phyloP scores from a whole-genome alignment of 1,140 invertebrate genomes.

The Tetramorium alpestre region DNA sequence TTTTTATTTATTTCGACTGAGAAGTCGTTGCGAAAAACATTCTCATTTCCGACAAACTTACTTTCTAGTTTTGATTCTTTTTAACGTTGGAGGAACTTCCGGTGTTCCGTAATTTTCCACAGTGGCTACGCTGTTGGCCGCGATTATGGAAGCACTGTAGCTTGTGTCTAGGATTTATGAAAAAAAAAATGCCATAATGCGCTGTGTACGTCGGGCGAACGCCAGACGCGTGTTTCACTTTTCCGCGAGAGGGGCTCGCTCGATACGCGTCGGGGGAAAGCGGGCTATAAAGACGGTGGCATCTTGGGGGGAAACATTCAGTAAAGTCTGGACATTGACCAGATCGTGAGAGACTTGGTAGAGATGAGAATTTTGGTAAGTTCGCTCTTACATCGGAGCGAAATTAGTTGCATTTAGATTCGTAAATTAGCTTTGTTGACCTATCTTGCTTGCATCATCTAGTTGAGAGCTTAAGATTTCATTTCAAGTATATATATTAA shows the following conservation, averaged over 20 bases:
- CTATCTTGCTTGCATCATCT: not conserved
- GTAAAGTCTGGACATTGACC: constrained; percentile 81
- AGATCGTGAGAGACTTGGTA: constrained; percentile 72
- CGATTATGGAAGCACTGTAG: constrained; percentile 66
- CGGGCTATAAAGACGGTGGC: constrained; percentile 80
- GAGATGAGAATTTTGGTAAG: constrained; percentile 82
- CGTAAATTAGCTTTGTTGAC: not conserved
- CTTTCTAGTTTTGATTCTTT: constrained; percentile 34
- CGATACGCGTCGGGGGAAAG: constrained; percentile 72
- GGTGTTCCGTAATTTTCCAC: constrained; percentile 38
- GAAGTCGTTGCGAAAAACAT: not conserved
- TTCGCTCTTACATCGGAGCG: constrained; percentile 12
- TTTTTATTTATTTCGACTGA: not conserved
- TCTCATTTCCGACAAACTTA: not conserved
- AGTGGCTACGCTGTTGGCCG: constrained; percentile 59
- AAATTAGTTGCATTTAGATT: constrained; percentile 19
- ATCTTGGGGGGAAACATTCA: constrained; percentile 81
- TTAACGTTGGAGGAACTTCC: constrained; percentile 26
- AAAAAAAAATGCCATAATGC: constrained; percentile 66
- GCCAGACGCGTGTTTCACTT: constrained; percentile 72
- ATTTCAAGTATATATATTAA: not conserved
- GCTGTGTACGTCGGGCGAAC: constrained; percentile 54
- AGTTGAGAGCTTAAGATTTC: not conserved
- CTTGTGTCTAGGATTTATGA: constrained; percentile 37
- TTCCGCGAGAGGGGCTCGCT: constrained; percentile 69